Percentiles rank a stretch among this genome's conserved stretches.
These are phyloP conservation scores for Drosophila varians DNA, from an alignment of 1,140 invertebrate genomes.

Conservation along the genomic window DNA sequence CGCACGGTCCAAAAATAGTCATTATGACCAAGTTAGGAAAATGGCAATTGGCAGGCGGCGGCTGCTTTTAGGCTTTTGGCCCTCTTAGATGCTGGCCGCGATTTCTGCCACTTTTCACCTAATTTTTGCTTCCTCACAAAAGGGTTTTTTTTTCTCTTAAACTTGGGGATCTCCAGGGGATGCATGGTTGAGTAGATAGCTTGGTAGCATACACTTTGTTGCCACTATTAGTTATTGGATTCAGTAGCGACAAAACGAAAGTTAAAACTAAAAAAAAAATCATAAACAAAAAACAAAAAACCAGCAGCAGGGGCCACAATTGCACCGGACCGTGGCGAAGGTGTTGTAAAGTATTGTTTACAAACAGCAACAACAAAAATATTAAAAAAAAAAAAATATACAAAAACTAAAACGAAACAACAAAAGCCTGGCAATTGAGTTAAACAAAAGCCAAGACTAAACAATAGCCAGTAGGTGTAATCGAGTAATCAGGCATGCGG, in stretches of 20 bases:
- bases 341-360: conserved; percentile 79
- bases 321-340: conserved; percentile 74
- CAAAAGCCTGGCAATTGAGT: conserved; percentile 4
- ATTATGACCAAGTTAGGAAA: conserved; percentile 63
- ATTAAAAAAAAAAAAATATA: conserved; percentile 19
- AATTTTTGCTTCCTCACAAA: conserved; percentile 35
- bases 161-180: not conserved
- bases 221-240: conserved; percentile 18
- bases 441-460: conserved; percentile 1
- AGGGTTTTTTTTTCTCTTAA: too few relatives aligned
- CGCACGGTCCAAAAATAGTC: conserved; percentile 74
- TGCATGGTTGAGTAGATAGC: conserved; percentile 8
- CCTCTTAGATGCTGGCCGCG: conserved; percentile 11
- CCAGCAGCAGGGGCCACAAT: conserved; percentile 33
- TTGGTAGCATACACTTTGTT: conserved; percentile 31
- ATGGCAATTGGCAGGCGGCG: not conserved
- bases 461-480: conserved; percentile 50
- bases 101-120: conserved; percentile 50
- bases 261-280: conserved; percentile 4
- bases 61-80: too few relatives aligned
- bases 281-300: conserved; percentile 5
- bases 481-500: conserved; percentile 75
- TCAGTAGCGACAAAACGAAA: conserved; percentile 35
- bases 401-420: conserved; percentile 16
- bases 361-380: conserved; percentile 54